Base-by-base conservation (phyloP, 2,888 invertebrate species). In the Volucella zonaria region DNA sequence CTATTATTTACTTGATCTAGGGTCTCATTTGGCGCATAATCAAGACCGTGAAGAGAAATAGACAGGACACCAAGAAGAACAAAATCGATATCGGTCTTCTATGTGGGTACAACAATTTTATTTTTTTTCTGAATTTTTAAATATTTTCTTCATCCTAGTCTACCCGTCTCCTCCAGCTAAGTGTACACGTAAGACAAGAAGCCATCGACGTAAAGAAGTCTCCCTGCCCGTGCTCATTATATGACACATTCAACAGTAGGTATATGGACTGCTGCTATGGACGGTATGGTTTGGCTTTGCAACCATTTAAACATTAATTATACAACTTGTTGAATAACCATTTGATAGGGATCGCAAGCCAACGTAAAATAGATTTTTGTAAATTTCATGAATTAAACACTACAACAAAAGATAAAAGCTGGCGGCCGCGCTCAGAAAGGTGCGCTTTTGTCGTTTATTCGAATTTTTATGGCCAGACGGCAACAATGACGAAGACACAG, bases 401-500 rank as follows among this genome's bases (percentile, higher is more conserved):
- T 67, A 68, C 52, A 78, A 68, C 52, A 78, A 68, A 79, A 78
- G 78, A 78, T 82, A 18, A 82, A 79, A 82, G 78, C 66, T 77
- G 54, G 51, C 58, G 58, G 47, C 51, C 54, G 10, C 40, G 38
- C 67, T 62, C 68, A 56, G 56, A 58, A 74, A 82, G 82, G 82
- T 79, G 82, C 68, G 82, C 82, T 82, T 82, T 82, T 78, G 75
- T 80, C 80, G 74, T 80, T 80, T 80, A 62, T 56, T 75, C 67
- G 67, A 56, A 58, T 70, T 79, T 71, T 79, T 78, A 82, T 82
- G 8, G 45, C 62, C 73, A 74, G 58, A 68, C 61, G 62, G 74
- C 42, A 61, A 66, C 52, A 74, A 74, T 64, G 70, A 64, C 70
- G 68, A 43, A 52, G 45, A 42, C 56, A 74, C 62, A 56, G 6